phyloP scores from a whole-genome alignment of 2,888 invertebrate species.

The Tetramorium bicarinatum region DNA sequence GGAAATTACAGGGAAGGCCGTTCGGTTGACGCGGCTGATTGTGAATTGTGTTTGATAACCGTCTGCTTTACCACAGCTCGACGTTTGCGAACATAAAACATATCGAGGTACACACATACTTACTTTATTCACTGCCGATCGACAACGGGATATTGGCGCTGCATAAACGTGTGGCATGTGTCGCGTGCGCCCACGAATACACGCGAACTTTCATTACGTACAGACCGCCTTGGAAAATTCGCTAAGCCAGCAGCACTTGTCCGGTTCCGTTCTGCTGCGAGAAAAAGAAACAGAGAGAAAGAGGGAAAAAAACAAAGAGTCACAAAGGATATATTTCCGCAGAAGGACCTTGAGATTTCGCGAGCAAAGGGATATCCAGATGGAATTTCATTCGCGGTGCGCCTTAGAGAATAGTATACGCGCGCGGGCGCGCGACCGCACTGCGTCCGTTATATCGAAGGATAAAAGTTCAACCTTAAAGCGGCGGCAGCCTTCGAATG shows the following conservation, averaged over 20 bases:
- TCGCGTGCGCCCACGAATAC: constrained; percentile 7
- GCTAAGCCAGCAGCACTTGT: constrained; percentile 8
- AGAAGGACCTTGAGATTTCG: constrained; percentile 60
- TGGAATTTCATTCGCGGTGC: constrained; percentile 39
- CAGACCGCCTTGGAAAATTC: constrained; percentile 17
- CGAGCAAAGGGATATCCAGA: constrained; percentile 39
- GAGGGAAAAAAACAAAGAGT: not conserved
- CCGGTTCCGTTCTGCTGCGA: not conserved
- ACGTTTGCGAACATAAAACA: constrained; percentile 10
- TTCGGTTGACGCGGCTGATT: not conserved
- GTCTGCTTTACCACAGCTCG: not conserved
- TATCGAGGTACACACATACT: not conserved
- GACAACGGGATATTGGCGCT: constrained; percentile 16
- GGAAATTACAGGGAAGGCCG: constrained; percentile 21
- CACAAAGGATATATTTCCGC: constrained; percentile 43
- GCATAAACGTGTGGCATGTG: not conserved
- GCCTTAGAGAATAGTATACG: constrained; percentile 17
- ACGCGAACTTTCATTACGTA: constrained; percentile 23
- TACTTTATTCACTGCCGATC: constrained; percentile 38
- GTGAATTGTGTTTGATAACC: constrained; percentile 39
- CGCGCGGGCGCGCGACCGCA: not conserved
- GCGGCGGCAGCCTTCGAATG: constrained; percentile 13
- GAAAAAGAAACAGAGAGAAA: not conserved
- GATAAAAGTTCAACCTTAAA: constrained; percentile 49
- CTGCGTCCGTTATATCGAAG: constrained; percentile 20